Percentiles rank a stretch among this genome's conserved stretches.
Evolutionary conservation across 1,140 invertebrate genomes (phyloP).

Genomic region (Stenopsyche tienmushanensis): DNA sequence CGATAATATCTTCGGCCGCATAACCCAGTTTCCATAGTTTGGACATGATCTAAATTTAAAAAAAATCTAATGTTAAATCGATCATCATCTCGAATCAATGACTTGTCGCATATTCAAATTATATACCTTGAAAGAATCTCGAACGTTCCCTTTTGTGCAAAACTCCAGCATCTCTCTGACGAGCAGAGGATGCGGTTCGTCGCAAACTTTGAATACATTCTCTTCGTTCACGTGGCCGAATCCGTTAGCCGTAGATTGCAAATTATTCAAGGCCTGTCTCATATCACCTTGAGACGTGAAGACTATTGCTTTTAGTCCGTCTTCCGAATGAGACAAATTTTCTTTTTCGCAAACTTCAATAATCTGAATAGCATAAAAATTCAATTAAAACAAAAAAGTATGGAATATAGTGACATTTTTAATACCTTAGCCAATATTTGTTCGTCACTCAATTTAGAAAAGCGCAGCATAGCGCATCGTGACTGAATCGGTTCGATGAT

Average conservation of each 20-base stretch:
- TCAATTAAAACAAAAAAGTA: constrained; percentile 2
- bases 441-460: constrained; percentile 86
- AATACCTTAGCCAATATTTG: constrained; percentile 75
- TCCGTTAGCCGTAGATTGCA: constrained; percentile 95
- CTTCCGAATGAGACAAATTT: constrained; percentile 81
- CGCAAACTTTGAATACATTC: constrained; percentile 99
- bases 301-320: constrained; percentile 94
- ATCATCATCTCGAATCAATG: constrained; percentile 15
- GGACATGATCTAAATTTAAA: constrained; percentile 70
- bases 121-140: constrained; percentile 79
- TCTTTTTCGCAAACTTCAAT: constrained; percentile 59
- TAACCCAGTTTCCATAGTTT: constrained; percentile 93
- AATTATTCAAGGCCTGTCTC: constrained; percentile 95
- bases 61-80: constrained; percentile 4
- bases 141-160: constrained; percentile 80
- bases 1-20: constrained; percentile 94
- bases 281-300: constrained; percentile 99
- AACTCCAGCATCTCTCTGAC: constrained; percentile 90
- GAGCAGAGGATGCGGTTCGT: constrained; percentile 96
- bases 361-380: constrained; percentile 46
- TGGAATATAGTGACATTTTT: constrained; percentile 1
- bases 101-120: constrained; percentile 20
- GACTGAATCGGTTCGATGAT: constrained; percentile 99
- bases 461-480: constrained; percentile 95
- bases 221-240: constrained; percentile 89